Conservation (phyloP, 2,888 invertebrate species). For the Escarpia spicata region DNA sequence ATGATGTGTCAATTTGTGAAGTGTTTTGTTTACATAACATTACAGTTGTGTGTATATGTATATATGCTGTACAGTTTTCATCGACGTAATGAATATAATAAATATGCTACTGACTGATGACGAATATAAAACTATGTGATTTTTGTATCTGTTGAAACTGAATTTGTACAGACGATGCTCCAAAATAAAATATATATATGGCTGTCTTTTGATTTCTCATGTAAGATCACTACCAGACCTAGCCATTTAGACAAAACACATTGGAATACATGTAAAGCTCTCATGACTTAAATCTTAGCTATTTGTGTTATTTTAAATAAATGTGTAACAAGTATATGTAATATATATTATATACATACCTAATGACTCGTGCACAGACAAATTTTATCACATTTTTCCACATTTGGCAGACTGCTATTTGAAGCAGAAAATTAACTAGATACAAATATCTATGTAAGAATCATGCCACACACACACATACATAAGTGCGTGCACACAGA, state of each 20-base stretch:
- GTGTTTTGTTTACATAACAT: not conserved
- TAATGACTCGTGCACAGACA: no score
- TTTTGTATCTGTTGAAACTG: slow-evolving; percentile 1
- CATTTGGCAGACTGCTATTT: no score
- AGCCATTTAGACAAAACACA: not conserved
- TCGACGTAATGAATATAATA: not conserved
- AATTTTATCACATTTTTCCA: no score
- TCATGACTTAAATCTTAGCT: not conserved
- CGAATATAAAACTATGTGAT: slow-evolving; percentile 4
- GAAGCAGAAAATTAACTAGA: no score
- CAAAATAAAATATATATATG: not conserved
- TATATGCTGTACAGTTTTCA: not conserved
- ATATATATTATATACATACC: no score
- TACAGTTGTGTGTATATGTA: not conserved
- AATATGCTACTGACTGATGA: not conserved
- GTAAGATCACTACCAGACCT: not conserved
- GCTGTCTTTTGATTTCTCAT: not conserved
- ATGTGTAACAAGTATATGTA: not conserved
- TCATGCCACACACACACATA: no score
- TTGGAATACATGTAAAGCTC: not conserved
- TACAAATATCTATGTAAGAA: no score
- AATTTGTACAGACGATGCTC: slow-evolving; percentile 7
- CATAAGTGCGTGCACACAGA: not conserved
- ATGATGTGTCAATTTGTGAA: not conserved
- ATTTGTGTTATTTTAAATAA: not conserved